Evolutionary conservation across 2,113 vertebrate species (phyloP), one percentile per base, ranked within the genome.

Genomic region (Lepidothrix coronata): DNA sequence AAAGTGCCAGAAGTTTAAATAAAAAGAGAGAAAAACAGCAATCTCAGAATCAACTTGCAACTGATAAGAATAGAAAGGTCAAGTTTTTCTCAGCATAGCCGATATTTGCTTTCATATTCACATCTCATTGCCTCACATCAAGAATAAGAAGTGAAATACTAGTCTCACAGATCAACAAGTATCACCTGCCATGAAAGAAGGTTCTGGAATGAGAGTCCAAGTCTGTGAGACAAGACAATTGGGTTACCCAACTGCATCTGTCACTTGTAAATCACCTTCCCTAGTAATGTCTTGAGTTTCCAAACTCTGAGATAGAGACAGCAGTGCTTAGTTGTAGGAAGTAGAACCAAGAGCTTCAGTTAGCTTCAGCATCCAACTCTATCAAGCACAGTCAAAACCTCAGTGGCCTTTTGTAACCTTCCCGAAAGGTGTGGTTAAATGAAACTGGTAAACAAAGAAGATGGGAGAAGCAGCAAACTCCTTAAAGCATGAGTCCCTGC

Each of bases 71-170:
- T 37, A 88, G 73, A 96, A 97, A 94, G 89, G 94, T 90, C 94
- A 96, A 79, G 35, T 90, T 93, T 87, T 95, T 90, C 89, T 91
- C 51, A 30, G 66, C 13, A 23, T 80, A 87, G 66, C 52, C 5
- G 21, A 25, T 94, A 91, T 95, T 96, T 94, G 66, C 73, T 95
- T 96, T 95, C 82, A 79, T 95, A 96, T 90, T 96, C 94, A 93
- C 87, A 89, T 91, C 93, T 96, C 89, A 88, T 95, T 94, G 84
- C 70, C 73, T 96, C 37, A 2, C 79, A 49, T 91, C 91, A 92
- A 92, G 91, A 95, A 90, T 80, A 93, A 91, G 84, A 94, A 95
- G 66, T 58, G 91, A 85, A 94, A 82, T 93, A 66, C 54, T 55
- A 78, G 73, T 89, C 90, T 93, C 43, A 58, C 0, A 3, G 88